Evolutionary conservation across 2,797 vertebrate species (phyloP), one percentile per base, ranked within the genome.

Genomic region (Lepus townsendii): DNA sequence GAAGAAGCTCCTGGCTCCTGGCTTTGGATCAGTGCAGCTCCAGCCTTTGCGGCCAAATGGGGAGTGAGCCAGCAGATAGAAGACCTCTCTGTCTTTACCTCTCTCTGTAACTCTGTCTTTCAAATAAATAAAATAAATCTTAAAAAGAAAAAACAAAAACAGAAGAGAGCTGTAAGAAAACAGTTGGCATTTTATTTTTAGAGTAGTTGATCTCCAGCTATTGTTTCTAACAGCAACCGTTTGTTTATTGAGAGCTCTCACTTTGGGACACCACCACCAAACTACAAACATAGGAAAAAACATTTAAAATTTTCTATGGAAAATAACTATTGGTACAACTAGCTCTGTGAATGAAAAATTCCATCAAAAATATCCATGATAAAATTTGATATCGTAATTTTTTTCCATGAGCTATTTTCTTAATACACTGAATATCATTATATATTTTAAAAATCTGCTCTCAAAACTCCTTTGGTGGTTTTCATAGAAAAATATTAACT

Each of bases 181-280:
- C 60, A 22, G 5, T 16, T 72, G 4, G 84, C 30, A 12, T 84
- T 94, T 94, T 85, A 88, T 88, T 84, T 91, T 87, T 88, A 66
- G 90, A 88, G 42, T 69, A 63, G 57, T 84, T 69, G 17, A 71
- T 83, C 2, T 79, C 26, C 82, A 47, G n/a, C 16, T 93, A 75
- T 87, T 88, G 69, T 93, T 79, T 91, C 62, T 72, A 5, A 65
- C 2, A 75, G 7, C 83, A 52, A 2, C 6, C 26, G 32, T 72
- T 85, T 83, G 78, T 65, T 12, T 79, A 60, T 35, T 72, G 27
- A 90, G 19, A 8, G 14, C 27, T 50, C 30, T 94, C 73, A 71
- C 24, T 83, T 80, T 87, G 22, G 84, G 26, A 69, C 3, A 92
- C 68, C 54, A 78, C 42, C 35, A 52, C 5, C 2, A 38, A 66